Base-by-base conservation (phyloP, 2,797 vertebrate genomes). In the Dipus sagitta region DNA sequence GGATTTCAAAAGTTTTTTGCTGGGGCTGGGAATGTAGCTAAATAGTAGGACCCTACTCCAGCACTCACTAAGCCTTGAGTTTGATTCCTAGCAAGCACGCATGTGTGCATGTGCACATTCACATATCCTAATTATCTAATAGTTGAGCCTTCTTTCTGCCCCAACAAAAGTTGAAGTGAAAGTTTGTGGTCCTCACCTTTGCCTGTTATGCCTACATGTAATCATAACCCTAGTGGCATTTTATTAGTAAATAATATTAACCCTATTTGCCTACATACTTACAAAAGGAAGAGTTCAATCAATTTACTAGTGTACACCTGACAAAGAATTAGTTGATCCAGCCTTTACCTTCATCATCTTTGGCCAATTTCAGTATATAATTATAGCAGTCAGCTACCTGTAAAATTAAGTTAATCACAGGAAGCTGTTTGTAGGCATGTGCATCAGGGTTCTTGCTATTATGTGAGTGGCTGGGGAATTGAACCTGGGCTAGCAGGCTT, bases 241-340 rank as follows among this genome's bases (percentile, higher is more conserved):
- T 86, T 92, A 38, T 58, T 71, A 17, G 21, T 34, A 79, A 72
- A 91, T 28, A 38, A 26, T 65, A 86, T 62, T 90, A 60, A 88
- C 28, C 14, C 8, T 76, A 24, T 83, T 92, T 95, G 91, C 76
- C 85, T 94, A 89, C 91, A 71, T 71, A 74, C 42, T 78, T 80
- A 86, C 10, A 47, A 78, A 79, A 94, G 60, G 80, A 23, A 78
- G 3, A 78, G 3, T 75, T 76, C 21, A 52, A 2, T 64, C 26
- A 86, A 20, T 64, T 93, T 34, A 64, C 47, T 26, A 42, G 58
- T 87, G 26, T 9, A 81, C 21, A 79, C 30, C 72, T 88, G 78
- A 52, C 52, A 79, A 62, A 80, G 4, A 78, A 18, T 23, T 15
- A 64, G 24, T 54, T 78, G 21, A 70, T 60, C 68, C 34, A 92